Evolutionary conservation across 2,888 invertebrate species (phyloP), one percentile per base, ranked within the genome.

Genomic region (Bursaphelenchus okinawaensis): DNA sequence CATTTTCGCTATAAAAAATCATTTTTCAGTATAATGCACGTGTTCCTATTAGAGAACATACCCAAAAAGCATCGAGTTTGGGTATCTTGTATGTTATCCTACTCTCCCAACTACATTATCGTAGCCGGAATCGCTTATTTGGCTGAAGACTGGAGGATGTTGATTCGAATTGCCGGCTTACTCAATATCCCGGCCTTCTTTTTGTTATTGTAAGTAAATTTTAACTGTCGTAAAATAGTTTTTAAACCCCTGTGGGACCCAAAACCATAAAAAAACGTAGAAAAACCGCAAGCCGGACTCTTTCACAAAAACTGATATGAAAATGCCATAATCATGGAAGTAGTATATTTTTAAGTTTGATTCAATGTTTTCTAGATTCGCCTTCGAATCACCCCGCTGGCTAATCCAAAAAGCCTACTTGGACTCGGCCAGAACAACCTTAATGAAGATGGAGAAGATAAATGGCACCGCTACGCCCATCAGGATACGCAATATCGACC

Each of bases 81-180:
- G 71, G 74, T 79, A 19, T 74, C 68, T 23, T 71, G 67, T 7
- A 64, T 71, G 23, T 57, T 76, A 23, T 69, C 75, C 29, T 71
- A 68, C 55, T 79, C 79, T 9, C 79, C 79, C n/a, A 78, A 79
- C 55, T 76, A 76, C 66, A 73, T 79, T 22, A 58, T 76, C 16
- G 72, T 73, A 52, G 70, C 80, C 4, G 62, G 68, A 7, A 64
- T 80, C 26, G 75, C 79, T 1, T 74, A 66, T 50, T 63, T 57
- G 27, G 57, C 63, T 16, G 52, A 54, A 12, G 65, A 72, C 20
- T 71, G 71, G 71, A 27, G 71, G 9, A 52, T 26, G 7, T 60
- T 70, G 29, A 40, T 72, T 3, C 40, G 31, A 4, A 50, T 63
- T 27, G 54, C 52, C 9, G 29, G 61, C 8, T 31, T 62, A 16